Base-by-base conservation (phyloP, 2,888 invertebrate species). In the Oscheius sp. region DNA sequence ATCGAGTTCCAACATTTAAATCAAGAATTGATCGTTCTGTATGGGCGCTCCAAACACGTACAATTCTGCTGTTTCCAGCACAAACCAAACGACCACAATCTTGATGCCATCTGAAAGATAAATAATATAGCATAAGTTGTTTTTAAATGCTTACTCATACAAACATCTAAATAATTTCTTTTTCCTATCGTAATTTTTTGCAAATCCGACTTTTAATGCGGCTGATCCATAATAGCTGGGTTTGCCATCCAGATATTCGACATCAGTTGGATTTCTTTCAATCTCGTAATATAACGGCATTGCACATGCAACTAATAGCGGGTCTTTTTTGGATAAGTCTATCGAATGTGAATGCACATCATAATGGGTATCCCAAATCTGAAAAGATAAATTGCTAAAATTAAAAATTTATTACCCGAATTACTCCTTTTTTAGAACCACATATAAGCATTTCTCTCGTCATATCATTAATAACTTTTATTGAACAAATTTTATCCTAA, bases 1-100 rank as follows among this genome's bases (percentile, higher is more conserved):
- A 79, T 31, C 64, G 58, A 12, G 48, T 66, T 23, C 70, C 73
- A 39, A 79, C 65, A 8, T 34, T 42, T 12, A 85, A 65, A 63
- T 85, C 84, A 17, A 63, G 66, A 12, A 73, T 61, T n/a, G 63
- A 66, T 45, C 76, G 77, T 67, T 85, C 85, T n/a, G 74, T 71
- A 50, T 81, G 79, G 8, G 78, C 83, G 69, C 85, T 85, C 85
- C 85, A 85, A 10, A 85, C 69, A 0, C 85, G 78, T 25, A 81
- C 71, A 61, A 70, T 65, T 50, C 71, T 66, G 5, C 79, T 77
- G 57, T 82, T 82, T 33, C 85, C 85, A 0, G 79, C 74, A 53
- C 80, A 80, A 4, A 82, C 53, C 0, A 85, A 68, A 8, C 72
- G 72, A 12, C 85, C 85, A 33, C 70, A 72, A 34, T 66, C 63